Percentiles rank a stretch among this genome's conserved stretches.
These are phyloP conservation scores for Lamprologus lemairii DNA, from an alignment of 2,113 vertebrate species.

Conservation along the genomic window DNA sequence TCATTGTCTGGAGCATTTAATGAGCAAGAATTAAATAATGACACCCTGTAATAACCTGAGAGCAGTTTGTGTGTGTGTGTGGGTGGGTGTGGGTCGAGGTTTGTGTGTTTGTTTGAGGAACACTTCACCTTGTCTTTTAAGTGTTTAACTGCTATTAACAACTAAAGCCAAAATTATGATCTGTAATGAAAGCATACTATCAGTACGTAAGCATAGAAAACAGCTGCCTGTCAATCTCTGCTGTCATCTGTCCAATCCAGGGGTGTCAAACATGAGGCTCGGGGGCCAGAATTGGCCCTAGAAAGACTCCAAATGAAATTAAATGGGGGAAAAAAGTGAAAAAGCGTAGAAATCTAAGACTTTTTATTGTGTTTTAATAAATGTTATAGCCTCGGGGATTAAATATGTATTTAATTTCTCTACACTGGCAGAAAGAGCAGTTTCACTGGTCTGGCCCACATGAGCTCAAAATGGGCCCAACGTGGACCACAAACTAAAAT, in stretches of 20 bases:
- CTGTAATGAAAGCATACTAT: not conserved
- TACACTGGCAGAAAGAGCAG: not conserved
- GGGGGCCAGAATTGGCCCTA: not conserved
- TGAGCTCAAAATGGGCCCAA: not conserved
- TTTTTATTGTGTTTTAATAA: not conserved
- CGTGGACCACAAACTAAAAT: not conserved
- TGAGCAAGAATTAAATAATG: constrained; percentile 72
- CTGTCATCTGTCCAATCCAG: not conserved
- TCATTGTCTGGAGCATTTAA: constrained; percentile 69
- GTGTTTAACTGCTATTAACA: not conserved
- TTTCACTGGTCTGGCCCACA: not conserved
- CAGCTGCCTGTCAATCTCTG: not conserved
- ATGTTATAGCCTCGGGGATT: not conserved
- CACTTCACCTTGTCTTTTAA: not conserved
- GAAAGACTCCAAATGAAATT: not conserved
- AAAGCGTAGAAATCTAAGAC: rapidly evolving
- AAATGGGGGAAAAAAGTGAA: not conserved
- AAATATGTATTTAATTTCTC: not conserved
- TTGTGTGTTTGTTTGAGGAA: not conserved
- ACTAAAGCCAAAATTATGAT: not conserved
- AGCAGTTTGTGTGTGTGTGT: not conserved
- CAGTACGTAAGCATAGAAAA: not conserved
- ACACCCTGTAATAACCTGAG: constrained; percentile 66
- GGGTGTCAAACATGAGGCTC: not conserved
- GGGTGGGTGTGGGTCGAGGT: not conserved